These are phyloP conservation scores for Ostrea denselamellosa DNA, from an alignment of 1,140 invertebrate species.

Conservation along the genomic window DNA sequence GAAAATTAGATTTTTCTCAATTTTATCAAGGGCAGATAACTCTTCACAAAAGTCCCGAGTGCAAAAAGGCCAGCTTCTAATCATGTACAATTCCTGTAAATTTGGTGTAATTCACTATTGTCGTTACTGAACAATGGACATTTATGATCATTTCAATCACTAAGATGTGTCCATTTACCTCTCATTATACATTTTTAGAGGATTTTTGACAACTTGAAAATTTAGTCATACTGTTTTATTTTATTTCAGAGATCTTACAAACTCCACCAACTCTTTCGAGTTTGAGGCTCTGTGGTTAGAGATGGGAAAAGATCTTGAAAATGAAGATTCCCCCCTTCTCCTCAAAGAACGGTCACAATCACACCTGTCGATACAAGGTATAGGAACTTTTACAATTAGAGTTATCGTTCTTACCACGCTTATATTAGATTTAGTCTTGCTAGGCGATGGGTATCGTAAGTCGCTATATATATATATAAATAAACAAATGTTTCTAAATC, in stretches of 20 bases:
- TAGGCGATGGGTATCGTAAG: background rate
- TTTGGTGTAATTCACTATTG: slow-evolving; percentile 31
- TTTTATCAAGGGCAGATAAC: slow-evolving; percentile 36
- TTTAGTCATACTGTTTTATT: slow-evolving; percentile 37
- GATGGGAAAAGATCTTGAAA: no score
- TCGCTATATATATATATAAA: no score
- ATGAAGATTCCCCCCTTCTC: no score
- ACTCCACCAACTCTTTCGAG: slow-evolving; percentile 31
- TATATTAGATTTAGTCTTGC: slow-evolving; percentile 21
- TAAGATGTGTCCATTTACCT: slow-evolving; percentile 31
- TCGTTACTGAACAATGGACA: slow-evolving; percentile 33
- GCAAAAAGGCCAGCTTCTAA: slow-evolving; percentile 16
- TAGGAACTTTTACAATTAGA: slow-evolving; percentile 38
- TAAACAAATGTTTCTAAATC: no score
- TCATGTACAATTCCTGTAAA: slow-evolving; percentile 30
- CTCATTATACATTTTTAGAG: slow-evolving; percentile 27
- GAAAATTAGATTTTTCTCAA: no score
- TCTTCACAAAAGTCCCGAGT: slow-evolving; percentile 31
- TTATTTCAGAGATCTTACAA: slow-evolving; percentile 37
- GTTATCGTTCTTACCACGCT: slow-evolving; percentile 32
- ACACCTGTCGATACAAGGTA: slow-evolving; percentile 6
- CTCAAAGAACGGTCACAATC: slow-evolving; percentile 38
- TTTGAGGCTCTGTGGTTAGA: slow-evolving; percentile 25
- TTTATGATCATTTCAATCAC: slow-evolving; percentile 28
- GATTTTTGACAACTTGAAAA: no score